A percentile compares a stretch with the other conserved stretches of the same genome.
phyloP scores from a whole-genome alignment of 2,113 vertebrate genomes.

The Oxyruncus cristatus region DNA sequence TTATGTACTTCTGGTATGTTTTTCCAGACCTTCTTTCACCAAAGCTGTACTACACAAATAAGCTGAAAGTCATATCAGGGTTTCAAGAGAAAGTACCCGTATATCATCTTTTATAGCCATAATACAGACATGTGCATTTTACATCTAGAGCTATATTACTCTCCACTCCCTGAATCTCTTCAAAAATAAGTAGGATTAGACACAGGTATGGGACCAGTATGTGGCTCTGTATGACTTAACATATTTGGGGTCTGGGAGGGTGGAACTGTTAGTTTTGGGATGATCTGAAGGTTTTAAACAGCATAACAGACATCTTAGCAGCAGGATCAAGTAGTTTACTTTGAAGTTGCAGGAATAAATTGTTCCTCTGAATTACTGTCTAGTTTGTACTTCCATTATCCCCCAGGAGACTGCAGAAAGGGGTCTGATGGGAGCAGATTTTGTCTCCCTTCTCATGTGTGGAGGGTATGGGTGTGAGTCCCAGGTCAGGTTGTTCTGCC shows the following conservation, averaged over 20 bases:
- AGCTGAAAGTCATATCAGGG: neutral
- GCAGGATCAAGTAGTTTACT: neutral
- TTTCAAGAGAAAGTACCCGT: neutral
- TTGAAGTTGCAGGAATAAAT: neutral
- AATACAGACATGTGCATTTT: neutral
- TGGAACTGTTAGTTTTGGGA: neutral
- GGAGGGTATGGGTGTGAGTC: neutral
- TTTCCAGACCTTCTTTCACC: neutral
- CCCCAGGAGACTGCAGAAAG: neutral
- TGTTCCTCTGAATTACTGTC: neutral
- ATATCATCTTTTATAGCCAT: neutral
- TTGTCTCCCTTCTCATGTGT: neutral
- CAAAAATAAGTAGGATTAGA: neutral
- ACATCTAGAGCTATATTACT: neutral
- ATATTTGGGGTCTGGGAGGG: neutral
- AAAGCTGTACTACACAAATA: neutral
- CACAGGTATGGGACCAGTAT: neutral
- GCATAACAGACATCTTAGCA: neutral
- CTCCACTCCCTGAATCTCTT: neutral
- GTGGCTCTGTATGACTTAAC: neutral
- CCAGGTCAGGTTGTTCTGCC: neutral
- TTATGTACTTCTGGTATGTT: neutral
- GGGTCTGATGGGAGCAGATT: neutral
- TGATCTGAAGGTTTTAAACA: neutral
- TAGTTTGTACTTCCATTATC: neutral